Evolutionary conservation across 2,888 invertebrate genomes (phyloP).

Genomic region (Steromphala cineraria): DNA sequence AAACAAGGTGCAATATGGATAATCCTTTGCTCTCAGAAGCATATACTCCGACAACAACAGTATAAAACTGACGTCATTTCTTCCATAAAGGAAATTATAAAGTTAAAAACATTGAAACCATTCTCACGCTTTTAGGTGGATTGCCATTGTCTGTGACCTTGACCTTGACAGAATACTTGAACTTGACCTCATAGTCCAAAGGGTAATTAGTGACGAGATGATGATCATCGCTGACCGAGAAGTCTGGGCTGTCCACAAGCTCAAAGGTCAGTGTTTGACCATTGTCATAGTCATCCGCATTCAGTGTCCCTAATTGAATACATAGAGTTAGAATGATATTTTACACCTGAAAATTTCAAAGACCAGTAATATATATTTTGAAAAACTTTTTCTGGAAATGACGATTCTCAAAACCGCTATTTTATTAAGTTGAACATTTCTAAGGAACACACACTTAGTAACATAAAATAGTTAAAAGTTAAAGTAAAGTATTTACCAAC

Average conservation of each 20-base stretch:
- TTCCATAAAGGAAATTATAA: background rate
- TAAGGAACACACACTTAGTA: no score
- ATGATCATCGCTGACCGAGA: background rate
- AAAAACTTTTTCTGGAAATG: no score
- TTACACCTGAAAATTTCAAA: no score
- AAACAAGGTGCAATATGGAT: no score
- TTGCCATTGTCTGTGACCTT: slow-evolving; percentile 50
- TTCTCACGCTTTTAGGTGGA: slow-evolving; percentile 30
- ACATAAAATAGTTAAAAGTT: no score
- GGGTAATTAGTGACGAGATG: background rate
- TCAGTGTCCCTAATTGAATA: slow-evolving; percentile 18
- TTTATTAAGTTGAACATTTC: no score
- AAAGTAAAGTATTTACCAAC: slow-evolving; percentile 29
- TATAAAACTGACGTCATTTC: background rate
- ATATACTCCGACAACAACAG: no score
- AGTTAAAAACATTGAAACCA: background rate
- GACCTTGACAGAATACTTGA: slow-evolving; percentile 35
- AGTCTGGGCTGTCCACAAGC: slow-evolving; percentile 25
- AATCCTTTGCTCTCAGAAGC: no score
- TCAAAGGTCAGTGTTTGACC: slow-evolving; percentile 39
- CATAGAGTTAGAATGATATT: no score
- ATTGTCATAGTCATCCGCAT: slow-evolving; percentile 44
- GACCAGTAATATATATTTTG: no score
- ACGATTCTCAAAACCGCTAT: no score
- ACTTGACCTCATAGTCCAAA: slow-evolving; percentile 3